These are phyloP conservation scores for Oreochromis tanganicae DNA, from an alignment of 2,113 vertebrate species.

Conservation along the genomic window DNA sequence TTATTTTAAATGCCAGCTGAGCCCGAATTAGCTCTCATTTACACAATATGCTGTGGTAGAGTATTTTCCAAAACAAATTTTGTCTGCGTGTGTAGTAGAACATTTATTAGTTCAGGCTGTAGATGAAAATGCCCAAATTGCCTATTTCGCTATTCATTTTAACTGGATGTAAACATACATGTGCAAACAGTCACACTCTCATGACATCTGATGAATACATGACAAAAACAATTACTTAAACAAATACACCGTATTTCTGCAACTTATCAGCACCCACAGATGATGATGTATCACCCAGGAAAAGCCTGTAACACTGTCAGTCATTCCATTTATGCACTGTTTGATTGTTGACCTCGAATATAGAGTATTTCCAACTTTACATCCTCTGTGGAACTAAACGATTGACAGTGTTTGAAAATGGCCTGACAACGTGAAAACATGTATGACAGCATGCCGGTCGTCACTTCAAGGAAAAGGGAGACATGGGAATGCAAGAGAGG, in stretches of 20 bases:
- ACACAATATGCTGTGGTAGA: not conserved
- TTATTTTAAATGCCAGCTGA: not conserved
- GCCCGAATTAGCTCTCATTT: not conserved
- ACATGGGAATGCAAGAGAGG: not conserved
- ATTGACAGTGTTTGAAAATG: conserved; percentile 63
- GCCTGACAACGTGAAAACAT: conserved; percentile 32
- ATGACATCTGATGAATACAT: not conserved
- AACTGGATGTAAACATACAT: not conserved
- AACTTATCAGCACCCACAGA: not conserved
- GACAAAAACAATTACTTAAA: not conserved
- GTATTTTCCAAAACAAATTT: not conserved
- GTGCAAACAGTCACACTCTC: not conserved
- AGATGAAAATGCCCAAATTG: not conserved
- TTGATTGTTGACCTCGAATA: not conserved
- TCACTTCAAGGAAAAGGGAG: not conserved
- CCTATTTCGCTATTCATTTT: not conserved
- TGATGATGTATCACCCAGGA: not conserved
- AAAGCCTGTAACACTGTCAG: not conserved
- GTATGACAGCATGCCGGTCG: conserved; percentile 8
- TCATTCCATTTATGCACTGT: not conserved
- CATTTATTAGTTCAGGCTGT: not conserved
- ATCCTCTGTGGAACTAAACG: conserved; percentile 20
- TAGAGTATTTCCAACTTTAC: not conserved
- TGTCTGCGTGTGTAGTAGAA: not conserved
- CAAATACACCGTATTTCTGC: not conserved